Evolutionary conservation across 2,113 vertebrate genomes (phyloP).

Genomic region (Callaeas wilsoni): DNA sequence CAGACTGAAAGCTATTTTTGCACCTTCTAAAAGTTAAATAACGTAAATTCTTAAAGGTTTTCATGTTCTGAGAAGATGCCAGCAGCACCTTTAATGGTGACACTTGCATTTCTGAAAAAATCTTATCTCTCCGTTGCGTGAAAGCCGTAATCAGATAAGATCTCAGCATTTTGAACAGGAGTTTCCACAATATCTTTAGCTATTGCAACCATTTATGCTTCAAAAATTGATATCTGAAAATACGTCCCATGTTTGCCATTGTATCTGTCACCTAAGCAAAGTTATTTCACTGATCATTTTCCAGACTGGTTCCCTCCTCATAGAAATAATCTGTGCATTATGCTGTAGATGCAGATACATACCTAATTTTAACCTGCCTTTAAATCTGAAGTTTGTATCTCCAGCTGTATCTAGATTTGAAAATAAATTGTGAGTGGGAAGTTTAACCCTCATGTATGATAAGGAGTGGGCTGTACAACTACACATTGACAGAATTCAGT

Average conservation of each 20-base stretch:
- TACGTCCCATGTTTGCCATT: background rate
- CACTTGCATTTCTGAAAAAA: background rate
- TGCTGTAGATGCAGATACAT: background rate
- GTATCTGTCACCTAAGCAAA: background rate
- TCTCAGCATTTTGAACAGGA: background rate
- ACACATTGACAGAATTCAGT: background rate
- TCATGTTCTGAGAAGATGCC: background rate
- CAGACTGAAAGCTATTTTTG: background rate
- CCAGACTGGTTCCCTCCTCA: background rate
- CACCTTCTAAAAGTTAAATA: background rate
- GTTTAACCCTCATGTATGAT: background rate
- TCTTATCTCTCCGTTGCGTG: fast-evolving
- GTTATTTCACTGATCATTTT: background rate
- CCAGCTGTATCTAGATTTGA: background rate
- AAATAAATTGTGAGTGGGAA: background rate
- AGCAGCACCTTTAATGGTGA: background rate
- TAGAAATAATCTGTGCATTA: background rate
- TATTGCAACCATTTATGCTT: background rate
- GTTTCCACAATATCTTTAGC: background rate
- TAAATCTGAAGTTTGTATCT: background rate
- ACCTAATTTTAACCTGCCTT: background rate
- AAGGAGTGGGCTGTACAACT: background rate
- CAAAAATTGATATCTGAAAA: background rate
- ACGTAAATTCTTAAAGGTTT: background rate
- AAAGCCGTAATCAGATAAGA: background rate